Conservation (phyloP, 1,140 invertebrate genomes). For the Caenorhabditis brenneri region DNA sequence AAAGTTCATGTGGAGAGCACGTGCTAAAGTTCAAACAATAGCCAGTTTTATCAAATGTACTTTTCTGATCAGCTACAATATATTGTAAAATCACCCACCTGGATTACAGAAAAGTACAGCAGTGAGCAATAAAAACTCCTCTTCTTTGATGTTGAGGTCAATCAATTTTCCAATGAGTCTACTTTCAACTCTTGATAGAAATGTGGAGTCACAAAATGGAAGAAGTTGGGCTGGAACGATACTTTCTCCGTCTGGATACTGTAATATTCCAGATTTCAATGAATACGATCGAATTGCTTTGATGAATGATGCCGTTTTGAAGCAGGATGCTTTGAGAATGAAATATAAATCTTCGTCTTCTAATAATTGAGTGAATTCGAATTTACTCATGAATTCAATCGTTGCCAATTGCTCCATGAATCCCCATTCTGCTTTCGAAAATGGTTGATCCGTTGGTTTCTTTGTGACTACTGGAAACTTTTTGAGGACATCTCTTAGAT, state of each 20-base stretch:
- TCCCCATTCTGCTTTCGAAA: not conserved
- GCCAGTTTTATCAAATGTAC: too few relatives aligned
- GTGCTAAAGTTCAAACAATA: too few relatives aligned
- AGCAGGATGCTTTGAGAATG: not conserved
- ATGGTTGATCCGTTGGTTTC: not conserved
- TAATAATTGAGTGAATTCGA: not conserved
- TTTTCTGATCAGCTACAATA: too few relatives aligned
- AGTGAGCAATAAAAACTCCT: not conserved
- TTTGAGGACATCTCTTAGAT: not conserved
- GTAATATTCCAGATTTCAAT: not conserved
- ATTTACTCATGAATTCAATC: conserved; percentile 13
- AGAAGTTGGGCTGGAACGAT: not conserved
- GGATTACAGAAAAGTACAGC: not conserved
- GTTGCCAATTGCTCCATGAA: conserved; percentile 28
- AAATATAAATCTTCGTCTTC: not conserved
- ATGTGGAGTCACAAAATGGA: not conserved
- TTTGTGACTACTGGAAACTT: not conserved
- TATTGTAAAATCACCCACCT: too few relatives aligned
- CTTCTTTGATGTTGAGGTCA: conserved; percentile 16
- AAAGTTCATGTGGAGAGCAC: too few relatives aligned
- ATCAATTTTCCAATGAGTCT: not conserved
- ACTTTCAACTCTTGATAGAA: not conserved
- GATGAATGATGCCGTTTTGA: not conserved
- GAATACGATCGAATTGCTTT: conserved; percentile 23
- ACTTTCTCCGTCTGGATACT: not conserved